Conservation (phyloP, 1,140 invertebrate species). For the Ganaspis sp. region DNA sequence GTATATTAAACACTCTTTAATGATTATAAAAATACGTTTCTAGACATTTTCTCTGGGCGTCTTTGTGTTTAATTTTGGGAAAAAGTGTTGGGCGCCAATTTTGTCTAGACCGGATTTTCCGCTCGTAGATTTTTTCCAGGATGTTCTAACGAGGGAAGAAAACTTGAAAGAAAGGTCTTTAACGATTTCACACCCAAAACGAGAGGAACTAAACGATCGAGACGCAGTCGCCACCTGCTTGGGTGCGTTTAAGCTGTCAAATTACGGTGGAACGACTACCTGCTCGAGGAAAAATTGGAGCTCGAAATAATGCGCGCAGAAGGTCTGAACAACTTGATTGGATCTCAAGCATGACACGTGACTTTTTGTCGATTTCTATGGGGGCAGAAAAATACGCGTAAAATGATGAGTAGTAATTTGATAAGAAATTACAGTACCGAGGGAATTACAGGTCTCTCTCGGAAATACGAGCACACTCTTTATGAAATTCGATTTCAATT, state of each 20-base stretch:
- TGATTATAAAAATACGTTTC: slow-evolving; percentile 1
- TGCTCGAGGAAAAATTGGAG: slow-evolving; percentile 21
- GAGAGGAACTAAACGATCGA: slow-evolving; percentile 12
- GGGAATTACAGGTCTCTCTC: slow-evolving; percentile 11
- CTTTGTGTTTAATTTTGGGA: slow-evolving; percentile 32
- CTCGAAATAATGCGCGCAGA: slow-evolving; percentile 14
- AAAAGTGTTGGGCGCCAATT: background rate
- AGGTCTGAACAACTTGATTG: slow-evolving; percentile 17
- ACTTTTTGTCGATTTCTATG: slow-evolving; percentile 16
- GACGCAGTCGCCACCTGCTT: slow-evolving; percentile 23
- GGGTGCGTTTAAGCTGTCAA: slow-evolving; percentile 11
- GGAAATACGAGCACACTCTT: background rate
- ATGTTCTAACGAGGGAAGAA: background rate
- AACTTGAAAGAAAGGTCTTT: background rate
- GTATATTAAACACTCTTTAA: too few species aligned
- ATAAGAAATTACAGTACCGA: slow-evolving; percentile 15
- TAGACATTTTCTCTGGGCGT: slow-evolving; percentile 54
- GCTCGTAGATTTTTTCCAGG: background rate
- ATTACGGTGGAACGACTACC: slow-evolving; percentile 28
- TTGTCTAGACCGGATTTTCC: slow-evolving; percentile 9
- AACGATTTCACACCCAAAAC: slow-evolving; percentile 12
- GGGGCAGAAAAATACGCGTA: background rate
- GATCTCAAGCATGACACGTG: slow-evolving; percentile 24
- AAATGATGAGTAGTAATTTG: slow-evolving; percentile 13
- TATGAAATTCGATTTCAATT: slow-evolving; percentile 15